Evolutionary conservation across 2,888 invertebrate genomes (phyloP).

Genomic region (Erebia palarica): DNA sequence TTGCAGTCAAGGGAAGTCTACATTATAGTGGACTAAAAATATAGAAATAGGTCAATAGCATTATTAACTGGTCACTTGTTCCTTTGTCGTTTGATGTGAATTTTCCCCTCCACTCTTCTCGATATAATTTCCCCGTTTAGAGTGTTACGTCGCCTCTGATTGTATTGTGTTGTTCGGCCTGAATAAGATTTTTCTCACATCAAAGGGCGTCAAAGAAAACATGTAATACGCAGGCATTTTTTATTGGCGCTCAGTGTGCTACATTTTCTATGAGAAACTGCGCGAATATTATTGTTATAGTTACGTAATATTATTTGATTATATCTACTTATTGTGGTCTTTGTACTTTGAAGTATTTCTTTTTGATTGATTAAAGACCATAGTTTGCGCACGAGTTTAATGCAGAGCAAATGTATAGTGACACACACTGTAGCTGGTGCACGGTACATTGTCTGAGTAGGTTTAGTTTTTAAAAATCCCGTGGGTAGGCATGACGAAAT

Average conservation of each 20-base stretch:
- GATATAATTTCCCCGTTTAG: constrained; percentile 43
- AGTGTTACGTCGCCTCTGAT: constrained; percentile 52
- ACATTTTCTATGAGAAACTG: constrained; percentile 33
- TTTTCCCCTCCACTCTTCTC: constrained; percentile 12
- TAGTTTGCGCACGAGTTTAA: too few relatives aligned
- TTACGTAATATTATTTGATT: neutral
- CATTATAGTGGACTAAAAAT: too few relatives aligned
- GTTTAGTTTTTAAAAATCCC: neutral
- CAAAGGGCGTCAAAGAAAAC: constrained; percentile 61
- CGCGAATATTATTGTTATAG: constrained; percentile 4
- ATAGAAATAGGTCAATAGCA: too few relatives aligned
- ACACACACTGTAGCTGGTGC: too few relatives aligned
- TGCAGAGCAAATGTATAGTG: too few relatives aligned
- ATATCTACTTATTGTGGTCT: neutral
- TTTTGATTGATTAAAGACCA: neutral
- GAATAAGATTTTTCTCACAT: constrained; percentile 54
- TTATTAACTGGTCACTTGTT: neutral
- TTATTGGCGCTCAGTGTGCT: constrained; percentile 36
- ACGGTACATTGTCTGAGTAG: neutral
- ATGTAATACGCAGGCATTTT: constrained; percentile 41
- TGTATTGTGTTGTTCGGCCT: constrained; percentile 56
- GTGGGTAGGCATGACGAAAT: neutral
- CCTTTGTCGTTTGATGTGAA: constrained; percentile 10
- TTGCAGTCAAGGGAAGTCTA: too few relatives aligned
- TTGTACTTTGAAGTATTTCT: neutral